Percentiles rank a stretch among this genome's conserved stretches.
These are phyloP conservation scores for Cryptophagus acutangulus DNA, from an alignment of 2,888 invertebrate genomes.

Conservation along the genomic window DNA sequence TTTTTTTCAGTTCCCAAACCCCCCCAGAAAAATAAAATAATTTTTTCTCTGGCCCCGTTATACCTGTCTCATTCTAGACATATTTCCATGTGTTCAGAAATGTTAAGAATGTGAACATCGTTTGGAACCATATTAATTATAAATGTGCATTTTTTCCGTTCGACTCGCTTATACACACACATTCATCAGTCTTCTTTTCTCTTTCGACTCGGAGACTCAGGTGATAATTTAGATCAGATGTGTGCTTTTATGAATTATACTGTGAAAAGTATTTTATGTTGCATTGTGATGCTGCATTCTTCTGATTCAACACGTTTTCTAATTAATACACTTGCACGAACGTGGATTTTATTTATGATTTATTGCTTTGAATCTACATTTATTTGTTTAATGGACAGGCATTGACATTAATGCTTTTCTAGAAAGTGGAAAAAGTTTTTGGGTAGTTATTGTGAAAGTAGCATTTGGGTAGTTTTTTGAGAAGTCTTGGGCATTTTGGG, in stretches of 20 bases:
- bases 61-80: slow-evolving; percentile 36
- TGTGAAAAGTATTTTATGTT: slow-evolving; percentile 15
- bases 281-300: too few relatives aligned
- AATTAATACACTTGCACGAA: too few relatives aligned
- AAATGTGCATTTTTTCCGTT: slow-evolving; percentile 1
- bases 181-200: too few relatives aligned
- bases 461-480: too few relatives aligned
- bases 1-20: slow-evolving; percentile 17
- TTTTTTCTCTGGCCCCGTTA: slow-evolving; percentile 17
- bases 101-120: slow-evolving; percentile 37
- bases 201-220: slow-evolving; percentile 14
- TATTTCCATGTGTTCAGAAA: slow-evolving; percentile 38
- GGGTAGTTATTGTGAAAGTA: too few relatives aligned
- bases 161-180: too few relatives aligned
- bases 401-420: too few relatives aligned
- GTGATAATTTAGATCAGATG: slow-evolving; percentile 32
- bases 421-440: too few relatives aligned
- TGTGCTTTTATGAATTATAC: slow-evolving; percentile 24
- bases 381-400: too few relatives aligned
- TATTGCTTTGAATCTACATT: too few relatives aligned
- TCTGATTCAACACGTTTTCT: slow-evolving; percentile 20
- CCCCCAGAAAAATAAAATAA: slow-evolving; percentile 11
- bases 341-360: too few relatives aligned
- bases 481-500: too few relatives aligned
- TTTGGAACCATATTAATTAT: slow-evolving; percentile 35